phyloP scores from a whole-genome alignment of 2,797 vertebrate species.

The Malurus splendens region DNA sequence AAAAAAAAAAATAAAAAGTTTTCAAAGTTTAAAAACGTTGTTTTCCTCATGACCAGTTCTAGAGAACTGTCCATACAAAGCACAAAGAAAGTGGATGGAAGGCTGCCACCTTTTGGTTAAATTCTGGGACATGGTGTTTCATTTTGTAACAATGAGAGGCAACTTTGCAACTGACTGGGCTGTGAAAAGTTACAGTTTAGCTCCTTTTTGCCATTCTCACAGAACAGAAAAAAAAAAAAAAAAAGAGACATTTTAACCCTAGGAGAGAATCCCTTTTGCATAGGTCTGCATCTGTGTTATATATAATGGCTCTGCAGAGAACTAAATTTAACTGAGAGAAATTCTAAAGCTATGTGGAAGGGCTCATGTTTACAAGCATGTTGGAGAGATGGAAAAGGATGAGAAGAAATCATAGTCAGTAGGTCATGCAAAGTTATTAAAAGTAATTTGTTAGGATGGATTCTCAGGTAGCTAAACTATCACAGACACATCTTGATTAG shows the following conservation, averaged over 20 bases:
- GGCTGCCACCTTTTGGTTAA: conserved; percentile 20
- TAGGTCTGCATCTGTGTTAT: too few relatives aligned
- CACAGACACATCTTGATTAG: background rate
- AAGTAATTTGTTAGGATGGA: background rate
- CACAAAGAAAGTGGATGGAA: background rate
- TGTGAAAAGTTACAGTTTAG: background rate
- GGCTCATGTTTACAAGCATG: background rate
- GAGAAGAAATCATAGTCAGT: background rate
- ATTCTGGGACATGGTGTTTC: background rate
- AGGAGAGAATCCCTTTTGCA: background rate
- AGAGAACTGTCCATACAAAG: background rate
- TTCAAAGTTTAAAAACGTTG: background rate
- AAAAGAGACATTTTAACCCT: background rate
- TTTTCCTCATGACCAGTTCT: background rate
- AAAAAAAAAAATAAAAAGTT: background rate
- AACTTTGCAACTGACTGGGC: background rate
- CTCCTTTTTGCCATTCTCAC: background rate
- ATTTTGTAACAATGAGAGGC: background rate
- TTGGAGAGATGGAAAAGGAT: background rate
- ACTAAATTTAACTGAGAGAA: background rate
- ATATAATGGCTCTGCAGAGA: background rate
- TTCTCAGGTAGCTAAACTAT: background rate
- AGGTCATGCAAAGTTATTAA: background rate
- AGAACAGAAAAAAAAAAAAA: background rate
- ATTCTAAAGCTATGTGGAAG: background rate